A percentile compares a stretch with the other conserved stretches of the same genome.
Evolutionary conservation across 2,888 invertebrate genomes (phyloP).

Genomic region (Andrena minutula): DNA sequence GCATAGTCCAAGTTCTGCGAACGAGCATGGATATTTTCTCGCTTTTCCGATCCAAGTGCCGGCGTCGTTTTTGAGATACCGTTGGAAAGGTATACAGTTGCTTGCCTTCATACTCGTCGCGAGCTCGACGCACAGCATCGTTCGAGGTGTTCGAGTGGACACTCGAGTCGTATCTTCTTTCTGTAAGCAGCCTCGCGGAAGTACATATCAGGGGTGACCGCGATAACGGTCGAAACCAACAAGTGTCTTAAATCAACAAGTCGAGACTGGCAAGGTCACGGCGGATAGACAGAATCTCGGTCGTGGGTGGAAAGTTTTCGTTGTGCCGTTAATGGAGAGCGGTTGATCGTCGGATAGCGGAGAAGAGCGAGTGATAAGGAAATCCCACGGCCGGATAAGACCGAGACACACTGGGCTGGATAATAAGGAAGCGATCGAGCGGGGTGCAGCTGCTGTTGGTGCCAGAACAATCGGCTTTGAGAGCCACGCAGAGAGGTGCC

Average conservation of each 20-base stretch:
- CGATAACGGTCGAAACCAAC: constrained; percentile 68
- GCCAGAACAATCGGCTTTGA: constrained; percentile 39
- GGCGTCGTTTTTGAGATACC: too few species aligned
- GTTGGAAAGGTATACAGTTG: too few species aligned
- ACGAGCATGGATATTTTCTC: too few species aligned
- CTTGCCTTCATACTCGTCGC: too few species aligned
- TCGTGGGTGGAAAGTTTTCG: constrained; percentile 51
- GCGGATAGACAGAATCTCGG: constrained; percentile 23
- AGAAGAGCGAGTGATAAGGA: constrained; percentile 39
- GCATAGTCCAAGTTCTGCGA: too few species aligned
- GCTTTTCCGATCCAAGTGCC: too few species aligned
- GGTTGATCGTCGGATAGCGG: constrained; percentile 37
- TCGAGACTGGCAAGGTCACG: constrained; percentile 66
- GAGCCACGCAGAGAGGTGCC: constrained; percentile 34
- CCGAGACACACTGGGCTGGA: constrained; percentile 18
- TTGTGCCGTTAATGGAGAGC: constrained; percentile 57
- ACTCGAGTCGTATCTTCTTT: not conserved
- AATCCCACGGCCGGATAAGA: constrained; percentile 25
- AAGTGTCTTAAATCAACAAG: constrained; percentile 77
- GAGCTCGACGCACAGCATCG: not conserved
- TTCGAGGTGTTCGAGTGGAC: not conserved
- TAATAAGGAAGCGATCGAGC: constrained; percentile 38
- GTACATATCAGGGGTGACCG: constrained; percentile 31
- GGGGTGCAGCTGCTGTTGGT: not conserved
- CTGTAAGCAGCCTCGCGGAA: not conserved